phyloP scores from a whole-genome alignment of 2,797 vertebrate species.

The Poecilia velifera region DNA sequence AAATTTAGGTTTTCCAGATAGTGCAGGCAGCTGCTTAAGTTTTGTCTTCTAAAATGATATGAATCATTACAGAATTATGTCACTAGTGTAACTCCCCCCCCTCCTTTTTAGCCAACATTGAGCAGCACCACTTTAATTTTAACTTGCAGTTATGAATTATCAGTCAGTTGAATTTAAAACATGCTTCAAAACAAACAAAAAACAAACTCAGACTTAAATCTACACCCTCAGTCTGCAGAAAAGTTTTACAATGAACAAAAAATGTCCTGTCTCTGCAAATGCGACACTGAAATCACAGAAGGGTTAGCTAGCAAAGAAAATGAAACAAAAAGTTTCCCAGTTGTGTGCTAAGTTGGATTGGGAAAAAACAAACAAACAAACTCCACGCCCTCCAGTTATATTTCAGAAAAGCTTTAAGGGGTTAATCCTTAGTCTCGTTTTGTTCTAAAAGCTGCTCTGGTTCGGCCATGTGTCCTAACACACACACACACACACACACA shows the following conservation, averaged over 20 bases:
- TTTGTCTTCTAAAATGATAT: background rate
- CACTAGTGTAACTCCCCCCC: background rate
- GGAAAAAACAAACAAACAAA: background rate
- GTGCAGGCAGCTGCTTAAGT: background rate
- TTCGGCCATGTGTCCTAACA: background rate
- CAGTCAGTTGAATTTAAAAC: background rate
- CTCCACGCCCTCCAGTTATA: background rate
- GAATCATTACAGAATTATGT: background rate
- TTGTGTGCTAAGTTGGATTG: background rate
- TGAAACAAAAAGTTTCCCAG: background rate
- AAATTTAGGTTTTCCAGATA: background rate
- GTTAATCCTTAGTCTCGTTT: background rate
- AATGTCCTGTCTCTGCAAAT: background rate
- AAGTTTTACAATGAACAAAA: background rate
- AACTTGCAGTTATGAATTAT: background rate
- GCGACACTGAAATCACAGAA: background rate
- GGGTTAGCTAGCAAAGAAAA: background rate
- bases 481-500: slow-evolving; percentile 3
- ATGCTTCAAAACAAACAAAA: background rate
- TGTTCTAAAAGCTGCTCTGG: background rate
- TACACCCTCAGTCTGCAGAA: background rate
- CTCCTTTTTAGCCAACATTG: background rate
- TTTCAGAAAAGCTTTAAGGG: background rate
- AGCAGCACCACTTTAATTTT: background rate
- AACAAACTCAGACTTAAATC: background rate